Evolutionary conservation across 2,797 vertebrate species (phyloP), one percentile per base, ranked within the genome.

Genomic region (Sternarchorhynchus goeldii): DNA sequence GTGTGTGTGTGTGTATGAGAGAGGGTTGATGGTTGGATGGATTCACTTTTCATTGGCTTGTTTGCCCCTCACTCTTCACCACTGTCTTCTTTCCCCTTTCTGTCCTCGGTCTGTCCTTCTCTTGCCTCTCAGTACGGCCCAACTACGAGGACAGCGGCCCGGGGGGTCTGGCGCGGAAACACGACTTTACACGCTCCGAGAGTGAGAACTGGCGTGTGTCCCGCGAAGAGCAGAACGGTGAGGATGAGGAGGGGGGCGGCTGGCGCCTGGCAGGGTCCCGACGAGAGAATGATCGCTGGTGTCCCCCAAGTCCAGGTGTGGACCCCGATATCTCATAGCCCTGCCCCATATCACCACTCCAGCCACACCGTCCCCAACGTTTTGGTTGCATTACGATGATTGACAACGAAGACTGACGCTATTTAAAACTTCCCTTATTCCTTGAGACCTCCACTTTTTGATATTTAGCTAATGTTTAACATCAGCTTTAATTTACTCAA

Each of bases 151-250:
- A 99, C 78, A 92, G 86, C 17, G 95, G 88, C 81, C 90, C 93
- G 14, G 87, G 90, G 14, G 78, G 64, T 12, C 63, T 94, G 0
- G 94, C 90, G 8, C 95, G 96, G 90, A 99, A 99, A 87, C 95
- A 96, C 3, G 98, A 99, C 81, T 97, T 99, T 89, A 95, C 94
- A n/a, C 96, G 97, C 50, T 95, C 96, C 60, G 98, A 96, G 92
- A 98, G 95, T 84, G 97, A 96, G 89, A 99, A 96, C 87, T 99
- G 98, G 98, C 95, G 98, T 60, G 93, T 93, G 78, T 93, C 94
- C 85, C 95, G 97, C 83, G 97, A 99, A 77, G 96, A 98, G 79
- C 95, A 96, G 85, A 98, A 97, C 12, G 98, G 98, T 91, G 93
- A 94, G 88, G 96, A 97, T 85, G 95, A 97, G 82, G 95, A 98